Percentiles rank a stretch among this genome's conserved stretches.
Conservation (phyloP, 2,888 invertebrate species). For the Lapara coniferarum region DNA sequence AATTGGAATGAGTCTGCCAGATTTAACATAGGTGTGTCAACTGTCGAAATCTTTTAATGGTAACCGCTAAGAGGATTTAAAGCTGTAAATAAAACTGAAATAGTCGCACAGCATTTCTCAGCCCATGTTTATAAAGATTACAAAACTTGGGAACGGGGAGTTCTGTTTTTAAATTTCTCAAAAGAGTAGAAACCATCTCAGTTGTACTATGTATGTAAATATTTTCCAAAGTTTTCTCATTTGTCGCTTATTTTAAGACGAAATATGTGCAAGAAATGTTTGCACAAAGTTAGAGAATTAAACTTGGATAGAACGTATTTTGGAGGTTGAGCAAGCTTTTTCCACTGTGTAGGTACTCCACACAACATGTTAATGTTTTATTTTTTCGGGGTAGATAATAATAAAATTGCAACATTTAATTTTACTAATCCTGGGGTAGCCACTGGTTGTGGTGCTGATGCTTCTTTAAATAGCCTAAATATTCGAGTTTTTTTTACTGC, state of each 20-base stretch:
- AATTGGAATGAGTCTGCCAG: constrained; percentile 22
- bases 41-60: not conserved
- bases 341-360: not conserved
- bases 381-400: no score
- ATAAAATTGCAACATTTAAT: no score
- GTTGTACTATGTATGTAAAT: constrained; percentile 53
- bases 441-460: no score
- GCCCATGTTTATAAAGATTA: constrained; percentile 39
- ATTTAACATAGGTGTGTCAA: constrained; percentile 1
- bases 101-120: not conserved
- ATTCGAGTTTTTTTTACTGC: no score
- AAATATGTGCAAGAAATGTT: constrained; percentile 41
- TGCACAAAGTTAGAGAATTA: constrained; percentile 27
- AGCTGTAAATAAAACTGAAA: not conserved
- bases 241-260: constrained; percentile 48
- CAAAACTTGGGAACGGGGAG: constrained; percentile 55
- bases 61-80: not conserved
- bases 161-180: constrained; percentile 57
- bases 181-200: constrained; percentile 51
- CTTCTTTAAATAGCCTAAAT: no score
- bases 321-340: not conserved
- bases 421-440: no score
- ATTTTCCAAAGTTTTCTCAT: constrained; percentile 59
- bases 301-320: constrained; percentile 2
- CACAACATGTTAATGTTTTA: no score